phyloP scores from a whole-genome alignment of 2,888 invertebrate genomes.

The Agrypnus murinus region DNA sequence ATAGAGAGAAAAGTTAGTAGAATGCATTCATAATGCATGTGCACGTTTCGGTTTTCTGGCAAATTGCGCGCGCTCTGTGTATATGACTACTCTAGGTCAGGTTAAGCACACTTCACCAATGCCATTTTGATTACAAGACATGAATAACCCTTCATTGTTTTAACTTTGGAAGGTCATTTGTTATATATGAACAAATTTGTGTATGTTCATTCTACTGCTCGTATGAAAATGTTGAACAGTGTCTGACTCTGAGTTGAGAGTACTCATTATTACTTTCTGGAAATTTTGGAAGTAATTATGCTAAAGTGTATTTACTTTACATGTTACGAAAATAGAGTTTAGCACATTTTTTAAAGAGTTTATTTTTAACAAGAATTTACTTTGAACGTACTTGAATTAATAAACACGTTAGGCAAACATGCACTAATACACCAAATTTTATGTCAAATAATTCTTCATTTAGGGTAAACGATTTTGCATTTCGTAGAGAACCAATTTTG shows the following conservation, averaged over 20 bases:
- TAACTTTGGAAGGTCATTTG: slow-evolving; percentile 15
- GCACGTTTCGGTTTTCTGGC: slow-evolving; percentile 12
- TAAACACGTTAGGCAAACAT: no score
- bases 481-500: no score
- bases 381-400: neutral
- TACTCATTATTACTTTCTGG: no score
- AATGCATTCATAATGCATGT: slow-evolving; percentile 28
- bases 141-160: slow-evolving; percentile 25
- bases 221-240: slow-evolving; percentile 32
- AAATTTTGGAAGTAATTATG: no score
- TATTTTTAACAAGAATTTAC: neutral
- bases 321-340: no score
- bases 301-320: no score
- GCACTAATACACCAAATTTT: no score
- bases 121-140: slow-evolving; percentile 35
- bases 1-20: slow-evolving; percentile 6
- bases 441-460: no score
- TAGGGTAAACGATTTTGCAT: no score
- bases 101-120: slow-evolving; percentile 42
- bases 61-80: neutral
- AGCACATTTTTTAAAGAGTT: no score
- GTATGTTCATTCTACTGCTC: slow-evolving; percentile 6
- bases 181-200: neutral
- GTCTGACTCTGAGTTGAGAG: no score
- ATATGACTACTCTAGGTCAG: slow-evolving; percentile 43